Base-by-base conservation (phyloP, 2,113 vertebrate genomes). In the Muscicapa adusta region DNA sequence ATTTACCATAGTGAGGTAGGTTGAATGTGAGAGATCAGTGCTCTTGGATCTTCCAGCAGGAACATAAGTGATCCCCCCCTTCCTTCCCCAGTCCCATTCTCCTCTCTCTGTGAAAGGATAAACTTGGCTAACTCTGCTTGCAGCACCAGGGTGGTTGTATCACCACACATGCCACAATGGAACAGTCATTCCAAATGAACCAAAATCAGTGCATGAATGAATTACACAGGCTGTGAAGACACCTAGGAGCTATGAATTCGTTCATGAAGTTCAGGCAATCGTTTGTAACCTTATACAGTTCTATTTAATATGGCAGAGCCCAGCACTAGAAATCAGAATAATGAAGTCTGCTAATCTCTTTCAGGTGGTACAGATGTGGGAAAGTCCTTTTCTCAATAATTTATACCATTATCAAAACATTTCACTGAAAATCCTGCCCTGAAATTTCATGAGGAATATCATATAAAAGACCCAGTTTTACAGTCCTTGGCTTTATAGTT, bases 91-190 rank as follows among this genome's bases (percentile, higher is more conserved):
- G 23, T 58, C 33, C 18, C 2, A 4, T 90, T 85, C 40, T 75
- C 7, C 5, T 9, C 23, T 74, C 12, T 48, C 26, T 54, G 0
- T 75, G 17, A 66, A 45, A 73, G 31, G 14, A 58, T 34, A 18
- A 76, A 66, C 9, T 31, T 68, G 24, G 14, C 28, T 45, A 15
- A 42, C 14, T 51, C 53, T 71, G 50, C 33, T 62, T 42, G 25
- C 38, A 51, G 6, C 3, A 3, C 26, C 31, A 31, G 33, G 54
- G 28, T 9, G 26, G 13, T 47, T 74, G 4, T 18, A 43, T 19
- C 51, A 54, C 67, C 22, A 22, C 53, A 42, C 0, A 0, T 57
- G 23, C 67, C 76, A 13, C 45, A 78, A 45, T 0, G 2, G 18
- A 13, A 23, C 34, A 73, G n/a, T 61, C 16, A 38, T 87, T 94